A percentile compares a stretch with the other conserved stretches of the same genome.
phyloP scores from a whole-genome alignment of 2,113 vertebrate genomes.

The Gopherus evgoodei region DNA sequence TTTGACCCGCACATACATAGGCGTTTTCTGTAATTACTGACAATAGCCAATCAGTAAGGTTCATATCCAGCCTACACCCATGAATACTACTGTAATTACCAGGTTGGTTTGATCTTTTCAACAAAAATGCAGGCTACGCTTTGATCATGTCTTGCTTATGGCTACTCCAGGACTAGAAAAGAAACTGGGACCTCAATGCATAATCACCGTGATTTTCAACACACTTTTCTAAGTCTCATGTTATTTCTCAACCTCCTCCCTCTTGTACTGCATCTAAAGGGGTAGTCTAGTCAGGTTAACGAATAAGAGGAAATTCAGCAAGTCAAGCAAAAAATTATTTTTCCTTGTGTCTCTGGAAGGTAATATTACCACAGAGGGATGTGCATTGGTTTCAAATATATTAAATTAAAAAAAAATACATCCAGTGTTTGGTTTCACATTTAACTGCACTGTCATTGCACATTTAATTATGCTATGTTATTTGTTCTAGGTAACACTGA shows the following conservation, averaged over 20 bases:
- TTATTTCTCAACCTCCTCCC: constrained; percentile 12
- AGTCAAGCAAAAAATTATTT: not conserved
- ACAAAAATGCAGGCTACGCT: constrained; percentile 54
- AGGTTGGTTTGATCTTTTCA: constrained; percentile 67
- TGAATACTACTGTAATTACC: constrained; percentile 65
- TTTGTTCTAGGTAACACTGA: not conserved
- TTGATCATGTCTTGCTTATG: constrained; percentile 58
- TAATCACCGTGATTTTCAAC: not conserved
- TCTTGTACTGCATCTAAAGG: not conserved
- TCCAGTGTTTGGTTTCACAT: not conserved
- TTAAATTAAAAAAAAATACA: not conserved
- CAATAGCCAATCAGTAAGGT: constrained; percentile 31
- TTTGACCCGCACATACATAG: constrained; percentile 46
- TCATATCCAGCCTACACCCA: constrained; percentile 45
- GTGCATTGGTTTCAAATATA: not conserved
- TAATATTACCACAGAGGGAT: not conserved
- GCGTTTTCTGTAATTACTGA: constrained; percentile 27
- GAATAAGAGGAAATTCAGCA: not conserved
- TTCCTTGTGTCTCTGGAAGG: not conserved
- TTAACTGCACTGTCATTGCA: not conserved
- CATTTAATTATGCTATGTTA: not conserved
- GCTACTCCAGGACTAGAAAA: constrained; percentile 49
- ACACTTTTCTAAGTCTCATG: constrained; percentile 28
- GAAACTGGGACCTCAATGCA: constrained; percentile 31
- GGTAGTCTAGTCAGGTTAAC: not conserved